A percentile compares a stretch with the other conserved stretches of the same genome.
Conservation (phyloP, 2,113 vertebrate species). For the Ceratotherium simum region DNA sequence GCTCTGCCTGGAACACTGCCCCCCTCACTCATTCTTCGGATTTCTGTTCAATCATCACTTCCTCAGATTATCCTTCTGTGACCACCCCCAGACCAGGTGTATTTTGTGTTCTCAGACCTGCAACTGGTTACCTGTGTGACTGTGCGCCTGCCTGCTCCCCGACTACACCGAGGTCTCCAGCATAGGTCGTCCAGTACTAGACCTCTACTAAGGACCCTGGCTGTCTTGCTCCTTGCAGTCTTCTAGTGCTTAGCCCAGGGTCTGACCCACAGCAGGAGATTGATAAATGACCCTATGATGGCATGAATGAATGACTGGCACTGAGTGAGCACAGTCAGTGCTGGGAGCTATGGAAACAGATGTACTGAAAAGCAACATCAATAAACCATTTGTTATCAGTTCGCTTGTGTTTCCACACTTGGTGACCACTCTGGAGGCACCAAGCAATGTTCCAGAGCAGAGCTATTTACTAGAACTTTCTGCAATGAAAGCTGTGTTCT, state of each 20-base stretch:
- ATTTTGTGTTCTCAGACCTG: neutral
- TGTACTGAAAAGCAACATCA: fast-evolving
- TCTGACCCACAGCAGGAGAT: neutral
- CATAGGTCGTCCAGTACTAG: fast-evolving
- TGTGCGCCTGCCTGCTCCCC: neutral
- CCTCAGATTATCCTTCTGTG: neutral
- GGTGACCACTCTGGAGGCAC: neutral
- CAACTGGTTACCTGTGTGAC: neutral
- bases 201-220: neutral
- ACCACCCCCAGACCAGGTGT: neutral
- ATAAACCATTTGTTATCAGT: fast-evolving
- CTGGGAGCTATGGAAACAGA: neutral
- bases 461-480: neutral
- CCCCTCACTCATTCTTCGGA: neutral
- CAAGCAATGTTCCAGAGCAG: neutral
- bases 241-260: neutral
- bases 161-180: neutral
- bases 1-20: neutral
- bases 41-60: neutral
- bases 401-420: neutral
- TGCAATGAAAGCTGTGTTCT: fast-evolving
- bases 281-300: fast-evolving
- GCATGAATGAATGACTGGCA: fast-evolving
- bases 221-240: neutral
- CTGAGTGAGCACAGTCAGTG: fast-evolving